Conservation (phyloP, 2,888 invertebrate genomes). For the Zaprionus bogoriensis region DNA sequence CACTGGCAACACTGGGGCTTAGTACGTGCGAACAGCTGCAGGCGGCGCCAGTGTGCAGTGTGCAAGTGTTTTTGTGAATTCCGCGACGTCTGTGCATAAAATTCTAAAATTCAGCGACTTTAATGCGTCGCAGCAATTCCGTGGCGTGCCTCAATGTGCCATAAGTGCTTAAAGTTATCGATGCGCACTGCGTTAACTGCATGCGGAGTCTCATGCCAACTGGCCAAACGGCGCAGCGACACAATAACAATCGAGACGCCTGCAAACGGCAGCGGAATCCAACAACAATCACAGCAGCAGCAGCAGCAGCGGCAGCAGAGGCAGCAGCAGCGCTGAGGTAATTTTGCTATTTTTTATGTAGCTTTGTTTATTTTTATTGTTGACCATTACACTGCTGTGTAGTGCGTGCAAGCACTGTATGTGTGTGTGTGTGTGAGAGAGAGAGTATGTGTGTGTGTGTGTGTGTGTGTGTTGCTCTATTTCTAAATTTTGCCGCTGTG, state of each 20-base stretch:
- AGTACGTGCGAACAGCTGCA: slow-evolving; percentile 51
- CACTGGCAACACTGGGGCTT: background rate
- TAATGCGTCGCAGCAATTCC: slow-evolving; percentile 28
- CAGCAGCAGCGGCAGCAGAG: slow-evolving; percentile 6
- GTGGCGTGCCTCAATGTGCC: slow-evolving; percentile 30
- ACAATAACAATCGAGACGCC: slow-evolving; percentile 64
- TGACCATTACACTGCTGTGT: slow-evolving; percentile 25
- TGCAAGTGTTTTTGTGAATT: slow-evolving; percentile 62
- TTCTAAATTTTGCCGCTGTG: slow-evolving; percentile 50
- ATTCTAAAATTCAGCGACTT: slow-evolving; percentile 59
- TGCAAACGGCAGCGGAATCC: slow-evolving; percentile 44
- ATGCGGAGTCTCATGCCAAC: slow-evolving; percentile 27
- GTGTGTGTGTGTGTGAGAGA: slow-evolving; percentile 17
- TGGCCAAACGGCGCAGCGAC: slow-evolving; percentile 48
- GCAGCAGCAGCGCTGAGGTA: slow-evolving; percentile 62
- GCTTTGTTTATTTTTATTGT: slow-evolving; percentile 65
- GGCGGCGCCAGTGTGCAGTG: slow-evolving; percentile 53
- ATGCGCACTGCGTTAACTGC: slow-evolving; percentile 16
- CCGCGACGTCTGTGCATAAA: slow-evolving; percentile 78
- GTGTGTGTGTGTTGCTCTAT: slow-evolving; percentile 36
- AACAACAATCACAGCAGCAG: slow-evolving; percentile 51
- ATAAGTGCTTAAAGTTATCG: slow-evolving; percentile 42
- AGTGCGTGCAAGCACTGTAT: slow-evolving; percentile 25
- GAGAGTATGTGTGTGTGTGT: slow-evolving; percentile 23
- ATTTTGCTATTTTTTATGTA: slow-evolving; percentile 71